A percentile compares a stretch with the other conserved stretches of the same genome.
These are phyloP conservation scores for Scaptomyza caliginosa DNA, from an alignment of 2,888 invertebrate species.

Conservation along the genomic window DNA sequence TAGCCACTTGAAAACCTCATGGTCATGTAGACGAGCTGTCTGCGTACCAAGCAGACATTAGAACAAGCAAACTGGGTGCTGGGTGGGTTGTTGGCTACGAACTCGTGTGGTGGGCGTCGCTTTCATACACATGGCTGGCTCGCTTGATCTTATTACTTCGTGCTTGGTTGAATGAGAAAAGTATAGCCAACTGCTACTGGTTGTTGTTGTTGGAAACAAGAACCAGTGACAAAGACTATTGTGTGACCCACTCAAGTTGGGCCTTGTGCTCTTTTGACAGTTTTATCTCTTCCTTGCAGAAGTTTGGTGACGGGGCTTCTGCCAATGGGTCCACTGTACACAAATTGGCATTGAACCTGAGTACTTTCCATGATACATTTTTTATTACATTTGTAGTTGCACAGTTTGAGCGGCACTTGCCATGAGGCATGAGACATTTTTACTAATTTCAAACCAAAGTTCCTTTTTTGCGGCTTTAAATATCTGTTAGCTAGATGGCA, in stretches of 20 bases:
- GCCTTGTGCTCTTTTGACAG: constrained; percentile 62
- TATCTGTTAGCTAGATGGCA: too few relatives aligned
- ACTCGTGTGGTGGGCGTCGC: constrained; percentile 52
- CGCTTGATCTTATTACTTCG: constrained; percentile 80
- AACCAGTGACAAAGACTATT: constrained; percentile 27
- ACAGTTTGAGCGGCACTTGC: too few relatives aligned
- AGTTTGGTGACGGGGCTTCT: constrained; percentile 44
- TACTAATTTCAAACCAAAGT: too few relatives aligned
- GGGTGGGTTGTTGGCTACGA: constrained; percentile 46
- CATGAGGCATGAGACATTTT: too few relatives aligned
- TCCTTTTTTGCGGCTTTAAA: too few relatives aligned
- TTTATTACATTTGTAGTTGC: not conserved
- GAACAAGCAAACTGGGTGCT: constrained; percentile 45
- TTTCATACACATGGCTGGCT: constrained; percentile 63
- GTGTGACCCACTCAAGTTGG: constrained; percentile 44
- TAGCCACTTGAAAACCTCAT: constrained; percentile 67
- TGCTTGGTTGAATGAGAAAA: constrained; percentile 81
- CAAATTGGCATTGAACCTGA: constrained; percentile 7
- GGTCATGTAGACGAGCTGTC: constrained; percentile 68
- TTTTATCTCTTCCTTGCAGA: constrained; percentile 74
- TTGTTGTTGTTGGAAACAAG: constrained; percentile 21
- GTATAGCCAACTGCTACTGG: constrained; percentile 51
- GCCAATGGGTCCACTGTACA: constrained; percentile 4
- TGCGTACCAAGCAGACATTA: constrained; percentile 29
- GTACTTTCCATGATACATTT: too few relatives aligned